phyloP scores from a whole-genome alignment of 30 jellyfish, hydroid and myxozoan genomes.

The Pelagia noctiluca region DNA sequence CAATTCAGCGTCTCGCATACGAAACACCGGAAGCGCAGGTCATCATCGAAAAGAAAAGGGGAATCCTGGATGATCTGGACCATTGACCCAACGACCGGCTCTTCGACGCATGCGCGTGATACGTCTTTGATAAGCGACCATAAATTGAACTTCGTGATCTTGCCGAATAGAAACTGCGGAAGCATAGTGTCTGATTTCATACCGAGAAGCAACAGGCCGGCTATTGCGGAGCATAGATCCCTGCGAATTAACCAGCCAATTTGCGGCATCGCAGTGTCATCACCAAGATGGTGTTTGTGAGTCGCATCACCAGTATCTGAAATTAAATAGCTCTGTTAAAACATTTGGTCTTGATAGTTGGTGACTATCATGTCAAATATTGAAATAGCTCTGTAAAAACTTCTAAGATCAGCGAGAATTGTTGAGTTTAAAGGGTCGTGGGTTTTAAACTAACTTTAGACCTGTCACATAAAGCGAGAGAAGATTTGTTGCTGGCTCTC shows the following conservation, averaged over 20 bases:
- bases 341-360: too few relatives aligned
- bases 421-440: too few relatives aligned
- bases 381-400: too few relatives aligned
- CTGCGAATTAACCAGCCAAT: conserved; percentile 68
- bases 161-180: conserved; percentile 21
- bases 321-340: too few relatives aligned
- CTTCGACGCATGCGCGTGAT: conserved; percentile 54
- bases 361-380: too few relatives aligned
- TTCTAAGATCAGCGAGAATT: too few relatives aligned
- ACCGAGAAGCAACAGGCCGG: conserved; percentile 41
- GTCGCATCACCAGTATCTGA: too few relatives aligned
- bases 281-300: conserved; percentile 35
- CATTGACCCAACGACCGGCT: conserved; percentile 28
- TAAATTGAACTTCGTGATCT: not conserved
- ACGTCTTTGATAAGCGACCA: conserved; percentile 52
- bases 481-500: too few relatives aligned
- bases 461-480: too few relatives aligned
- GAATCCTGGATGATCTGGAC: conserved; percentile 41
- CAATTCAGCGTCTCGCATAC: conserved; percentile 68
- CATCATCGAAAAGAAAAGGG: conserved; percentile 63
- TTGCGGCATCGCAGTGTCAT: conserved; percentile 30
- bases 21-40: conserved; percentile 60
- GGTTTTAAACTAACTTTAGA: too few relatives aligned
- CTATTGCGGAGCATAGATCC: conserved; percentile 42
- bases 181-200: conserved; percentile 33